Percentiles rank a stretch among this genome's conserved stretches.
phyloP scores from a whole-genome alignment of 2,113 vertebrate species.

The Sardina pilchardus region DNA sequence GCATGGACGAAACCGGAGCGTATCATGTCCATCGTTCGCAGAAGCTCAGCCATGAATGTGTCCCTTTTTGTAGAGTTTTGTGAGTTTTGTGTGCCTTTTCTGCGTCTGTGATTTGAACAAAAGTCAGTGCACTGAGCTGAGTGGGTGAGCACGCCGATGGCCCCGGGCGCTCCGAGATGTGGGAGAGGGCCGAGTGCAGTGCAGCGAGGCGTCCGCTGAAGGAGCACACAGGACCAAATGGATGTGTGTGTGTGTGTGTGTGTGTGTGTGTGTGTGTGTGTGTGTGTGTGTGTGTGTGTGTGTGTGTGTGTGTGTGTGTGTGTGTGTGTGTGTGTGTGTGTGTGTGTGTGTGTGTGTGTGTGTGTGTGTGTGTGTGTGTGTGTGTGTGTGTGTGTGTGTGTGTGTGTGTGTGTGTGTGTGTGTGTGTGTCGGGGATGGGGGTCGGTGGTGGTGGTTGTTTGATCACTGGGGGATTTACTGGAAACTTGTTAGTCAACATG shows the following conservation, averaged over 20 bases:
- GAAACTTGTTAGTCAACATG: background rate
- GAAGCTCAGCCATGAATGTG: background rate
- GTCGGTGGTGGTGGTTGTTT: too few relatives aligned
- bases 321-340: too few relatives aligned
- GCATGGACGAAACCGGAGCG: too few relatives aligned
- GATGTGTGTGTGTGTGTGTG: background rate
- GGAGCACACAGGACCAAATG: background rate
- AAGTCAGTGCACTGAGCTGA: constrained; percentile 6
- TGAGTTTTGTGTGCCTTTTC: background rate
- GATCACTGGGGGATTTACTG: background rate
- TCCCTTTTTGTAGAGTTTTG: background rate
- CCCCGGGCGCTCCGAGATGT: background rate
- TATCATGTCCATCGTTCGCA: too few relatives aligned
- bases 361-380: background rate
- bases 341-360: too few relatives aligned
- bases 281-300: too few relatives aligned
- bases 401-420: too few relatives aligned
- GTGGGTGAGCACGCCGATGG: background rate
- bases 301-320: background rate
- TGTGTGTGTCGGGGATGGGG: too few relatives aligned
- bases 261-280: too few relatives aligned
- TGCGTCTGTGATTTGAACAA: background rate
- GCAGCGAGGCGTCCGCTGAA: background rate
- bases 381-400: background rate
- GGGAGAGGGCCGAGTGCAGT: background rate